These are phyloP conservation scores for Corythaixoides concolor DNA, from an alignment of 2,113 vertebrate genomes.

Conservation along the genomic window DNA sequence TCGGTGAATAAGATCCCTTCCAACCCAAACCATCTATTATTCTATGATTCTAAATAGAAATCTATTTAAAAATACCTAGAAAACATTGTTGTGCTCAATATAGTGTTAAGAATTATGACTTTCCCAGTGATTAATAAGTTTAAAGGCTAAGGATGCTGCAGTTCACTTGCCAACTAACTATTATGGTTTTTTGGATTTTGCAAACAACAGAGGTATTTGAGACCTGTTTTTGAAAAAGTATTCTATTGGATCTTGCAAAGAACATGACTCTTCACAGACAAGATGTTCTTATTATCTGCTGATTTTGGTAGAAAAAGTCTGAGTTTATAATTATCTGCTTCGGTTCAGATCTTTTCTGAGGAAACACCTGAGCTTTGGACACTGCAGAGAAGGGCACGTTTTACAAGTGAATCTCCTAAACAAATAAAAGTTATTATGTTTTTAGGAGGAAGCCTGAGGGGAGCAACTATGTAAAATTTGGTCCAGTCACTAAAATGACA, in stretches of 20 bases:
- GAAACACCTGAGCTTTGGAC: not conserved
- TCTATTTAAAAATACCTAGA: too few species aligned
- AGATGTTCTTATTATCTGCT: not conserved
- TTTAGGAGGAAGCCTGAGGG: not conserved
- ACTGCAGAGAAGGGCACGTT: not conserved
- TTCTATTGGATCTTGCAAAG: not conserved
- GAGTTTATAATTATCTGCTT: not conserved
- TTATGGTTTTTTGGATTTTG: not conserved
- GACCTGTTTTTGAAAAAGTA: not conserved
- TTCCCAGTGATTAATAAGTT: not conserved
- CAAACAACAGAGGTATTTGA: not conserved
- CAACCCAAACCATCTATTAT: too few species aligned
- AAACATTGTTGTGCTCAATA: not conserved
- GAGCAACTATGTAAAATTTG: not conserved
- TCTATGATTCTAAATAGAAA: too few species aligned
- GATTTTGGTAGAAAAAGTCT: not conserved
- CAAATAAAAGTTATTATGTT: not conserved
- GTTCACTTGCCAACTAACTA: not conserved
- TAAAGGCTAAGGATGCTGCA: not conserved
- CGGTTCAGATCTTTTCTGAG: not conserved
- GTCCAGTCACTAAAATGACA: not conserved
- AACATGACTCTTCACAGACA: not conserved
- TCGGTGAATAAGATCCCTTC: too few species aligned
- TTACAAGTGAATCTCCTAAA: not conserved
- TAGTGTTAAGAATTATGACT: not conserved